Conservation (phyloP, 2,797 vertebrate species). For the Leptodactylus fallax region DNA sequence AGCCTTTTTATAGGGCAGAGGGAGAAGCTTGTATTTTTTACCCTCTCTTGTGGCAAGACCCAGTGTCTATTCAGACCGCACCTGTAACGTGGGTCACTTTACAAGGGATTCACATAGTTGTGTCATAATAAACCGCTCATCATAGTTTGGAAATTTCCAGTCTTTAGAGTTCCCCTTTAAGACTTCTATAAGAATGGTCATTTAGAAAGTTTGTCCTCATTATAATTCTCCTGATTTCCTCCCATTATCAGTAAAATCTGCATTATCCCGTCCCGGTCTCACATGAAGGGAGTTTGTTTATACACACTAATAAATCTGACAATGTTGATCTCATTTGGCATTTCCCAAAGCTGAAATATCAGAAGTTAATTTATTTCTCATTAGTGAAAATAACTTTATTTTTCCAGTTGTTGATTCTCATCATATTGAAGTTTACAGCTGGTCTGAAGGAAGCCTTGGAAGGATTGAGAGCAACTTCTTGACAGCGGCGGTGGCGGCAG, state of each 20-base stretch:
- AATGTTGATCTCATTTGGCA: constrained; percentile 9
- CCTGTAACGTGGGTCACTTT: too few relatives aligned
- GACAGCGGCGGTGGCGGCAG: background rate
- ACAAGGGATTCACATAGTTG: too few relatives aligned
- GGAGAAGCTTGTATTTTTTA: too few relatives aligned
- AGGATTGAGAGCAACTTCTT: background rate
- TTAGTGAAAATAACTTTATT: constrained; percentile 49
- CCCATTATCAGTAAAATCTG: background rate
- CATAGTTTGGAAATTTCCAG: too few relatives aligned
- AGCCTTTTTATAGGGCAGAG: too few relatives aligned
- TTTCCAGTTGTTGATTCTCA: constrained; percentile 26
- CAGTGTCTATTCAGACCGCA: too few relatives aligned
- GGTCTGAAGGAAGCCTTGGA: background rate
- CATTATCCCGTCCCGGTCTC: background rate
- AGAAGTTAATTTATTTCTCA: constrained; percentile 51
- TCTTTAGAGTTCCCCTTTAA: background rate
- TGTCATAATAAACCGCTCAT: too few relatives aligned
- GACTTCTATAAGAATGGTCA: background rate
- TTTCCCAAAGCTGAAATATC: constrained; percentile 47
- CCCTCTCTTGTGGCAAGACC: too few relatives aligned
- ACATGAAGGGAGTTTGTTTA: constrained; percentile 12
- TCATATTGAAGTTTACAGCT: constrained; percentile 4
- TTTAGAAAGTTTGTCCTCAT: background rate
- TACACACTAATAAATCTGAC: constrained; percentile 1
- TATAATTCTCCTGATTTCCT: background rate